phyloP scores from a whole-genome alignment of 53 echinoderm and acorn worm genomes.

The Crossaster papposus region DNA sequence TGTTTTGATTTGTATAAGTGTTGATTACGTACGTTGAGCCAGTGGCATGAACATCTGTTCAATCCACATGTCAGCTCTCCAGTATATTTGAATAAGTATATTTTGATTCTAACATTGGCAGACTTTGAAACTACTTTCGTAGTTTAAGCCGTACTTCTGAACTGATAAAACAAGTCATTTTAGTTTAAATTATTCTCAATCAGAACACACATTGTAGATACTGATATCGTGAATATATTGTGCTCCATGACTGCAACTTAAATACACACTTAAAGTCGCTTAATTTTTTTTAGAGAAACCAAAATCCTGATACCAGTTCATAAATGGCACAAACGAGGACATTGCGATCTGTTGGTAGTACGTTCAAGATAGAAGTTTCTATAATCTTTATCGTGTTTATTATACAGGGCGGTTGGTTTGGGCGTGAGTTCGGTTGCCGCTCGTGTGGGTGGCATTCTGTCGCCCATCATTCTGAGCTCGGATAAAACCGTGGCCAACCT shows the following conservation, averaged over 20 bases:
- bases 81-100: no score
- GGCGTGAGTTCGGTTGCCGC: slow-evolving; percentile 78
- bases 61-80: no score
- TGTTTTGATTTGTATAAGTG: neutral
- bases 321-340: neutral
- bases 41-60: neutral
- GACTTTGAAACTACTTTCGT: no score
- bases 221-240: neutral
- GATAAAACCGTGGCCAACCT: slow-evolving; percentile 42
- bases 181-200: no score
- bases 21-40: neutral
- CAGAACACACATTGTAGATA: no score
- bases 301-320: neutral
- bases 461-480: slow-evolving; percentile 64
- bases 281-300: neutral
- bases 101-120: no score
- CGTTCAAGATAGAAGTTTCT: neutral
- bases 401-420: slow-evolving; percentile 74
- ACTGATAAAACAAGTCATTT: no score
- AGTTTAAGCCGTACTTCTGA: no score
- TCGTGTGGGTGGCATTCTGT: slow-evolving; percentile 82
- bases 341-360: neutral
- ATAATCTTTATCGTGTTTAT: neutral
- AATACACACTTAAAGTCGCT: neutral
- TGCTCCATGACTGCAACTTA: neutral